A percentile compares a stretch with the other conserved stretches of the same genome.
Evolutionary conservation across 2,888 invertebrate species (phyloP).

Genomic region (Trissoscelio sp.): DNA sequence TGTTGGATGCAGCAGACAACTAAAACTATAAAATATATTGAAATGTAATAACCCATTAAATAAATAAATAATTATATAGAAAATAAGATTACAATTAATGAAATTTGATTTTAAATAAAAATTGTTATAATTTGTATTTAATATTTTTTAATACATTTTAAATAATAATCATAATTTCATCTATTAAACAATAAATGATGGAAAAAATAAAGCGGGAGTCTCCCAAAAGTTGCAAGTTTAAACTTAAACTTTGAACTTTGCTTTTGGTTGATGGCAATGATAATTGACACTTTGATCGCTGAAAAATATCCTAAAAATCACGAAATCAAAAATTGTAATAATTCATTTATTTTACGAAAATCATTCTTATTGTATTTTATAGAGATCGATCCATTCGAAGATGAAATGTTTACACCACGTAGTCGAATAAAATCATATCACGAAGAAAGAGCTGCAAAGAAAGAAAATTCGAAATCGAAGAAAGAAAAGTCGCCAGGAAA

Average conservation of each 20-base stretch:
- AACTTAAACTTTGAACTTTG: conserved; percentile 7
- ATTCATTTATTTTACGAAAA: background rate
- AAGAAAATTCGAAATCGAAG: conserved; percentile 17
- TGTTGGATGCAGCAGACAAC: too few relatives aligned
- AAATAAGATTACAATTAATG: too few relatives aligned
- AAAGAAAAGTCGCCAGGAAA: conserved; percentile 25
- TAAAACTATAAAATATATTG: too few relatives aligned
- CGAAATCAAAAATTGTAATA: background rate
- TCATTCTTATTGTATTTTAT: too few relatives aligned
- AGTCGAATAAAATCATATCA: background rate
- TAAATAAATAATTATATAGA: too few relatives aligned
- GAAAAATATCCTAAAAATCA: conserved; percentile 5
- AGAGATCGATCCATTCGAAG: background rate
- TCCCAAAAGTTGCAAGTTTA: conserved; percentile 16
- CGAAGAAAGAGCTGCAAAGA: conserved; percentile 13
- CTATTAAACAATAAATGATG: too few relatives aligned
- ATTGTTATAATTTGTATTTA: too few relatives aligned
- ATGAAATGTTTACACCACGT: conserved; percentile 32
- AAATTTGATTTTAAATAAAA: too few relatives aligned
- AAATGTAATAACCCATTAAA: too few relatives aligned
- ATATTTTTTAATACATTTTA: too few relatives aligned
- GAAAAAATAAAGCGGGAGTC: conserved; percentile 37
- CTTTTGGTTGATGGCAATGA: conserved; percentile 54
- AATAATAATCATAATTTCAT: too few relatives aligned
- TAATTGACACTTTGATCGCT: conserved; percentile 60